These are phyloP conservation scores for Dufourea novaeangliae DNA, from an alignment of 1,140 invertebrate genomes.

Conservation along the genomic window DNA sequence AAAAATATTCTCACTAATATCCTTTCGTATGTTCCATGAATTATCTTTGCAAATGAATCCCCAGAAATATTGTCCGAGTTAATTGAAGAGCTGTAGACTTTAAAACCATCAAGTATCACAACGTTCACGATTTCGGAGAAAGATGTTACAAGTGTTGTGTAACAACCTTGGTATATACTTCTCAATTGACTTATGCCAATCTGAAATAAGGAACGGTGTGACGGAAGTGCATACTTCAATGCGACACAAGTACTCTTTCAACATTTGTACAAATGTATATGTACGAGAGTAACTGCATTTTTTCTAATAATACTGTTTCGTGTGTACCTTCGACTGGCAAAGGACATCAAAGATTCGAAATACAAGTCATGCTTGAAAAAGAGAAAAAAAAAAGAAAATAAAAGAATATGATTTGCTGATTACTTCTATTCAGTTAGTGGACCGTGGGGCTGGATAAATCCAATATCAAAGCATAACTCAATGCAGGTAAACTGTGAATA, in stretches of 20 bases:
- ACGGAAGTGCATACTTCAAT: background rate
- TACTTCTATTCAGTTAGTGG: background rate
- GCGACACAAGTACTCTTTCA: background rate
- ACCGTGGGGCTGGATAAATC: conserved; percentile 1
- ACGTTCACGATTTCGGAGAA: background rate
- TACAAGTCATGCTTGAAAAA: background rate
- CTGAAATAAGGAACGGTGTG: background rate
- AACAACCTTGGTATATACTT: background rate
- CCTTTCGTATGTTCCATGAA: background rate
- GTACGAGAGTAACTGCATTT: background rate
- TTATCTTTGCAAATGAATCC: background rate
- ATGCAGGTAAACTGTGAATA: conserved; percentile 19
- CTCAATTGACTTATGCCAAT: background rate
- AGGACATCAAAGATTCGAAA: background rate
- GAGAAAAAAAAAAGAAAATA: too few species aligned
- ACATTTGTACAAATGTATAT: conserved; percentile 6
- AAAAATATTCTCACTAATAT: conserved; percentile 15
- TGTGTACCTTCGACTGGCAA: background rate
- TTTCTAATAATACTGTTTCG: conserved; percentile 43
- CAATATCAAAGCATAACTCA: conserved; percentile 22
- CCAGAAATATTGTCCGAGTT: conserved; percentile 11
- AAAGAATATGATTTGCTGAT: background rate
- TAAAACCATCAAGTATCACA: background rate
- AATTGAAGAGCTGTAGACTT: background rate
- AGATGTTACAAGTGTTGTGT: background rate